These are phyloP conservation scores for Periphyllus acericola DNA, from an alignment of 2,888 invertebrate genomes.

Conservation along the genomic window DNA sequence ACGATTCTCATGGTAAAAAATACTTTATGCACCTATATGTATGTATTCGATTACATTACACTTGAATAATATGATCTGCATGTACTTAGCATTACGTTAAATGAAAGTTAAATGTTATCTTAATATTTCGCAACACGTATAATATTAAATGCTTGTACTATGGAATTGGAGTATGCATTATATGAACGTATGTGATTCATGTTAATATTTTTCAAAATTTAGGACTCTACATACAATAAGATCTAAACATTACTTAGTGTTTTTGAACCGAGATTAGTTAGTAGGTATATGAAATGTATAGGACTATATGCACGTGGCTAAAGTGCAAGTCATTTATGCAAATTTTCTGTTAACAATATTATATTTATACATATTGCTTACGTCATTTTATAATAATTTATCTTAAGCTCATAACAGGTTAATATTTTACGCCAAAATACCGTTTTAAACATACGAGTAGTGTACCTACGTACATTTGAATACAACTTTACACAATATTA, in stretches of 20 bases:
- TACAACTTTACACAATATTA: not conserved
- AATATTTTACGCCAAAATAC: not conserved
- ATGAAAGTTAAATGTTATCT: not conserved
- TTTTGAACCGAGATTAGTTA: conserved; percentile 17
- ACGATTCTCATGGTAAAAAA: conserved; percentile 33
- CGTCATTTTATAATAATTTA: conserved; percentile 40
- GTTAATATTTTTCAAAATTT: not conserved
- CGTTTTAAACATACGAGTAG: not conserved
- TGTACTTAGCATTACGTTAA: not conserved
- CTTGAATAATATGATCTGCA: not conserved
- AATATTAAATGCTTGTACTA: not conserved
- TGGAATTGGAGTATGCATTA: not conserved
- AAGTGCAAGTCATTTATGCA: conserved; percentile 53
- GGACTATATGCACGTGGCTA: not conserved
- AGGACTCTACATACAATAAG: not conserved
- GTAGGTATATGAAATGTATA: not conserved
- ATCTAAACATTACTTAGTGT: conserved; percentile 2
- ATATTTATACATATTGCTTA: conserved; percentile 40
- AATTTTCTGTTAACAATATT: conserved; percentile 43
- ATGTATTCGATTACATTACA: not conserved
- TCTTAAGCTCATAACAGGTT: not conserved
- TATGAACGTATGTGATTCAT: not conserved
- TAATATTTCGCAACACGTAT: not conserved
- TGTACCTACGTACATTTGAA: not conserved
- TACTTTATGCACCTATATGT: not conserved